Evolutionary conservation across 2,797 vertebrate species (phyloP).

Genomic region (Cynopterus sphinx): DNA sequence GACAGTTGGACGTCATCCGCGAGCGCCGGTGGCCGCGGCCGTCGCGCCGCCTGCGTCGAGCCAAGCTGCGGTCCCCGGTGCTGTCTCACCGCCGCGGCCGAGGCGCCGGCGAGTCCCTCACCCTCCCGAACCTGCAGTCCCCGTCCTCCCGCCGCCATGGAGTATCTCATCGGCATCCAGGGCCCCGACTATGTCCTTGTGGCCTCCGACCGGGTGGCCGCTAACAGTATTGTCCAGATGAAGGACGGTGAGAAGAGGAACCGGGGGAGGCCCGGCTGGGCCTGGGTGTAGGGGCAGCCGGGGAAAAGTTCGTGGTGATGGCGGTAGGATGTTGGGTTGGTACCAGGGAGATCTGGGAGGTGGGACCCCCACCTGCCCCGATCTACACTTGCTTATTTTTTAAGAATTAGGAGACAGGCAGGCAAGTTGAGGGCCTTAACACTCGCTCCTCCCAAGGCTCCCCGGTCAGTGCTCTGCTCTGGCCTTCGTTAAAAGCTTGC

Average conservation of each 20-base stretch:
- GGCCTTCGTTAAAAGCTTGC: not conserved
- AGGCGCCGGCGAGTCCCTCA: not conserved
- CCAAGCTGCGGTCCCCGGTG: not conserved
- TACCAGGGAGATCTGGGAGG: not conserved
- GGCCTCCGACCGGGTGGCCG: constrained; percentile 94
- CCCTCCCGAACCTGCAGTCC: not conserved
- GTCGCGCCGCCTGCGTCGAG: not conserved
- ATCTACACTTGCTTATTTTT: not conserved
- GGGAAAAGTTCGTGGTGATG: not conserved
- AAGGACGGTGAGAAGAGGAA: constrained; percentile 93
- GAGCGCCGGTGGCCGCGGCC: constrained; percentile 27
- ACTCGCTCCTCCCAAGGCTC: not conserved
- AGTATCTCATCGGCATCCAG: constrained; percentile 97
- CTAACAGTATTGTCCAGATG: constrained; percentile 96
- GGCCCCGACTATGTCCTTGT: constrained; percentile 95
- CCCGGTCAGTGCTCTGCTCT: not conserved
- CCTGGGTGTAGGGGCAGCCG: not conserved
- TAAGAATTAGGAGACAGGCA: not conserved
- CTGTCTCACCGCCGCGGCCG: constrained; percentile 54
- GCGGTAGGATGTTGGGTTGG: not conserved
- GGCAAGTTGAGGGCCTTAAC: not conserved
- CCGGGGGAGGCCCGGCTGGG: not conserved
- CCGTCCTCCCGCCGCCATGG: constrained; percentile 86
- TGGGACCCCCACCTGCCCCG: not conserved
- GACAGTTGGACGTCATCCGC: not conserved